Evolutionary conservation across 1,140 invertebrate species (phyloP).

Genomic region (Aphelenchoides besseyi): DNA sequence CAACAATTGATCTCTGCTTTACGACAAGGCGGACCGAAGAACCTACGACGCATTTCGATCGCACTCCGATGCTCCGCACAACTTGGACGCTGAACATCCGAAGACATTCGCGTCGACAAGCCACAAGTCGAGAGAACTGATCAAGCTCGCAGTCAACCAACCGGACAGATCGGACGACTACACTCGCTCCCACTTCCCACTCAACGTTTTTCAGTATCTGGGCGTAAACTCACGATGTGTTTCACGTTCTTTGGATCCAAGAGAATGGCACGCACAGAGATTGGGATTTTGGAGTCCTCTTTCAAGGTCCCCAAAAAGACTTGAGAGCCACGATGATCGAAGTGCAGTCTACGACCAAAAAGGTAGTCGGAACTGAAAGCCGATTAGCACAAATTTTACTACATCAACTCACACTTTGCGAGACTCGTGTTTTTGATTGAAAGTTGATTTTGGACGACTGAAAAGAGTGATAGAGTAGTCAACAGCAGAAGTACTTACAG

Average conservation of each 20-base stretch:
- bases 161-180: neutral
- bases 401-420: neutral
- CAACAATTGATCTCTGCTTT: neutral
- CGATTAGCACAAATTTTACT: neutral
- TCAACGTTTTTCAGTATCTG: neutral
- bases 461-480: neutral
- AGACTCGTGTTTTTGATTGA: neutral
- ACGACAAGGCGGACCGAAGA: slow-evolving; percentile 2
- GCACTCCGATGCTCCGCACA: neutral
- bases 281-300: neutral
- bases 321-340: neutral
- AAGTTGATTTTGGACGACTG: neutral
- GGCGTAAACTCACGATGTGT: neutral
- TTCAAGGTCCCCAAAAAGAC: neutral
- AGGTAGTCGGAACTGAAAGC: neutral
- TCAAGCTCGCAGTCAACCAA: neutral
- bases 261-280: neutral
- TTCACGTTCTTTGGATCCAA: neutral
- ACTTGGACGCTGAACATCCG: neutral
- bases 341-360: neutral
- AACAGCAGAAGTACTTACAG: neutral
- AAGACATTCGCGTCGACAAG: neutral
- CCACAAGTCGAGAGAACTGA: neutral
- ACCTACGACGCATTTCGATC: neutral
- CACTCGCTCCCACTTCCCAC: neutral